phyloP scores from a whole-genome alignment of 2,113 vertebrate genomes.

The Leucosticte australis region DNA sequence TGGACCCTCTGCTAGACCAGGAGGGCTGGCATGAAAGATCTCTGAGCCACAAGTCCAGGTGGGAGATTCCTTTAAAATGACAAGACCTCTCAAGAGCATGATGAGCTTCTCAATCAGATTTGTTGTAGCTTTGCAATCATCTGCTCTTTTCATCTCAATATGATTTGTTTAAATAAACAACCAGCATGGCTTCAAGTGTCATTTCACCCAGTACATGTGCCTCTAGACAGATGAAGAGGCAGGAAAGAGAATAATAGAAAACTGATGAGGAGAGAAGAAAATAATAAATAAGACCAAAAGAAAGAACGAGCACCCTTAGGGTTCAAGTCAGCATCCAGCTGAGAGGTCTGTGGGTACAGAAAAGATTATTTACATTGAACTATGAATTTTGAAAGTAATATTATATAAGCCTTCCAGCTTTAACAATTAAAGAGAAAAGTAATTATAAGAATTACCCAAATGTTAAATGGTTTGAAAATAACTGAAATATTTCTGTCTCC shows the following conservation, averaged over 20 bases:
- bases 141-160: slow-evolving; percentile 2
- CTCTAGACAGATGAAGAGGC: slow-evolving; percentile 45
- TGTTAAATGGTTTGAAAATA: slow-evolving; percentile 35
- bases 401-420: slow-evolving; percentile 50
- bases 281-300: slow-evolving; percentile 40
- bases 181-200: slow-evolving; percentile 40
- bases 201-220: background rate
- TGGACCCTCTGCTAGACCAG: background rate
- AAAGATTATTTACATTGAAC: slow-evolving; percentile 51
- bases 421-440: slow-evolving; percentile 45
- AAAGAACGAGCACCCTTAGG: slow-evolving; percentile 45
- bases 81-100: background rate
- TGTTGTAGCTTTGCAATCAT: background rate
- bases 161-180: slow-evolving; percentile 63
- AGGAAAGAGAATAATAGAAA: slow-evolving; percentile 47
- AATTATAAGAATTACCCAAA: slow-evolving; percentile 53
- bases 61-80: background rate
- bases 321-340: slow-evolving; percentile 30
- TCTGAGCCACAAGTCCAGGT: background rate
- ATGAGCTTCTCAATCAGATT: background rate
- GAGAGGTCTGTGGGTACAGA: slow-evolving; percentile 35
- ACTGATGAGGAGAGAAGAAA: slow-evolving; percentile 34
- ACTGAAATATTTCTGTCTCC: slow-evolving; percentile 37
- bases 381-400: slow-evolving; percentile 34
- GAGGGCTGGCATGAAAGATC: background rate